These are phyloP conservation scores for Caenorhabditis zanzibari DNA, from an alignment of 2,888 invertebrate species.

Conservation along the genomic window DNA sequence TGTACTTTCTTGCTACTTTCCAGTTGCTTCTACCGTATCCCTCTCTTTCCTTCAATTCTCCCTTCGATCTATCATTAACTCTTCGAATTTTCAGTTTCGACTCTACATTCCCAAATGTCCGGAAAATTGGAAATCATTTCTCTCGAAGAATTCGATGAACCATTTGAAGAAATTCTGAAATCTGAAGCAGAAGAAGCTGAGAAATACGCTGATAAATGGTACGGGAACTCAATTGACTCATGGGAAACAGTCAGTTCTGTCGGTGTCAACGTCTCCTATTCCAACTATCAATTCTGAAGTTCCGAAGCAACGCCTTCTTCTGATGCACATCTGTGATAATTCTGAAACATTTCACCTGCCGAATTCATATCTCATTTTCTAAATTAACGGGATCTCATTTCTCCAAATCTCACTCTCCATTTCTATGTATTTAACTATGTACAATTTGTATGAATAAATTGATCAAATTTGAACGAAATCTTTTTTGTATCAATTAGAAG, in stretches of 20 bases:
- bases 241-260: conserved; percentile 59
- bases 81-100: neutral
- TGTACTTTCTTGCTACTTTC: neutral
- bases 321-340: conserved; percentile 2
- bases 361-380: conserved; percentile 14
- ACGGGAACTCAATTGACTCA: conserved; percentile 34
- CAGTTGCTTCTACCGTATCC: neutral
- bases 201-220: conserved; percentile 46
- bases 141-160: conserved; percentile 53
- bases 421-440: conserved; percentile 7
- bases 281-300: conserved; percentile 44
- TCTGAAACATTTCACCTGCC: neutral
- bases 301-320: neutral
- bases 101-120: conserved; percentile 29
- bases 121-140: conserved; percentile 50
- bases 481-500: conserved; percentile 15
- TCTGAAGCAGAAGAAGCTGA: conserved; percentile 56
- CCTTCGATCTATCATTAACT: neutral
- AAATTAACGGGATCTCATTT: conserved; percentile 18
- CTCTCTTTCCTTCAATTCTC: neutral
- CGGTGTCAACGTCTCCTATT: conserved; percentile 57
- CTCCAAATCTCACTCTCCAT: conserved; percentile 22
- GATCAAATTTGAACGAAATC: neutral
- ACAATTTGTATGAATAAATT: neutral
- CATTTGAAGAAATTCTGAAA: conserved; percentile 51